phyloP scores from a whole-genome alignment of 2,888 invertebrate species.

The Dryomyza anilis region DNA sequence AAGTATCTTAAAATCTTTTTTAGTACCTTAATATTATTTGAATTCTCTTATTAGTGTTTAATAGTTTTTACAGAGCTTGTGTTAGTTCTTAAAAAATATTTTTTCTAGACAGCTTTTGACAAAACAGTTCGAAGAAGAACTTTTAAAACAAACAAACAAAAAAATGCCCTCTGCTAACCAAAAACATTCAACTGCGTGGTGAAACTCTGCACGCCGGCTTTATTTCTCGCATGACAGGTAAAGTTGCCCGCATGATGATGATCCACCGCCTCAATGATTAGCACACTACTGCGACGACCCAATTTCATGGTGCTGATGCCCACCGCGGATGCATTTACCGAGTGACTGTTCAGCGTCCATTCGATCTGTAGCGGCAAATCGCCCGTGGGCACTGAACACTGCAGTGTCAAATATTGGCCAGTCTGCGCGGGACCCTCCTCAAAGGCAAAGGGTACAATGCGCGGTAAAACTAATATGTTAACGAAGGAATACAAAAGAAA shows the following conservation, averaged over 20 bases:
- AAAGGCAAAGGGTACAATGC: conserved; percentile 81
- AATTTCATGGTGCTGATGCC: conserved; percentile 64
- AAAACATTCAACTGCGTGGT: conserved; percentile 74
- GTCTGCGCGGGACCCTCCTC: conserved; percentile 76
- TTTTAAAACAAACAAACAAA: not conserved
- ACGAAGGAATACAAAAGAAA: not conserved
- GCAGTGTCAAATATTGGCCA: conserved; percentile 71
- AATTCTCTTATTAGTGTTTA: too few relatives aligned
- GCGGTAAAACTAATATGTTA: conserved; percentile 75
- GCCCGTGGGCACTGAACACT: conserved; percentile 76
- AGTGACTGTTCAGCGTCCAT: conserved; percentile 71
- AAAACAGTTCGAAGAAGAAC: not conserved
- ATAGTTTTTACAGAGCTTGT: not conserved
- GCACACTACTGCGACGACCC: conserved; percentile 66
- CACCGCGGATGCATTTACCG: conserved; percentile 68
- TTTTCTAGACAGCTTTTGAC: not conserved
- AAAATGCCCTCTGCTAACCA: conserved; percentile 64
- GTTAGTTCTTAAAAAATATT: not conserved
- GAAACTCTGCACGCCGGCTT: conserved; percentile 72
- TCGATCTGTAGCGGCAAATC: conserved; percentile 78
- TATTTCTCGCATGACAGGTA: conserved; percentile 75
- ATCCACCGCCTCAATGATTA: conserved; percentile 69
- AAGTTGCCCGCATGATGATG: conserved; percentile 76
- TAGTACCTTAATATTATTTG: too few relatives aligned
- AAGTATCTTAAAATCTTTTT: too few relatives aligned